Evolutionary conservation across 2,797 vertebrate genomes (phyloP).

Genomic region (Brachyrhaphis roseni): DNA sequence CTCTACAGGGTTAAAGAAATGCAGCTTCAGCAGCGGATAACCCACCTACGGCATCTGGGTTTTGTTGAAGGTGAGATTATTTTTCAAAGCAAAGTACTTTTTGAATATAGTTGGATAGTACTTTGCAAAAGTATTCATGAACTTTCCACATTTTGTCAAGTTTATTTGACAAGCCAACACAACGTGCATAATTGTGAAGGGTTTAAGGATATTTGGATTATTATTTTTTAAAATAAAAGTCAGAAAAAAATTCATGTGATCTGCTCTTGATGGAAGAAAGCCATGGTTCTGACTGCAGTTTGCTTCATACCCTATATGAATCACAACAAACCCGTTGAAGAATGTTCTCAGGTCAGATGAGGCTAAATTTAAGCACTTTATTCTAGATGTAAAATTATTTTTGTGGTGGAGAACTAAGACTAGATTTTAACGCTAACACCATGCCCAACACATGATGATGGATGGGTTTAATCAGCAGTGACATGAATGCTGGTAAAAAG

Average conservation of each 20-base stretch:
- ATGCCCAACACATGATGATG: background rate
- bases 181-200: background rate
- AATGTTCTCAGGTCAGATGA: too few species aligned
- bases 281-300: background rate
- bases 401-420: background rate
- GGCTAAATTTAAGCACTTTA: background rate
- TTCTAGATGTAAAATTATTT: background rate
- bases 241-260: background rate
- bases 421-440: background rate
- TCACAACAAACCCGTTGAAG: background rate
- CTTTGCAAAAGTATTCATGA: background rate
- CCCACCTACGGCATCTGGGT: slow-evolving; percentile 84
- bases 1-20: slow-evolving; percentile 72
- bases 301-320: background rate
- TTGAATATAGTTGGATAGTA: background rate
- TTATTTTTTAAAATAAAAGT: too few species aligned
- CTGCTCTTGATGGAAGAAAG: background rate
- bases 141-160: background rate
- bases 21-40: slow-evolving; percentile 81
- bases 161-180: background rate
- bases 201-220: background rate
- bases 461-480: background rate
- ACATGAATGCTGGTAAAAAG: background rate
- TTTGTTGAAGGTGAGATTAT: slow-evolving; percentile 85
- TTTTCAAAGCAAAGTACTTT: background rate